A percentile compares a stretch with the other conserved stretches of the same genome.
Conservation (phyloP, 1,140 invertebrate genomes). For the Solen grandis region DNA sequence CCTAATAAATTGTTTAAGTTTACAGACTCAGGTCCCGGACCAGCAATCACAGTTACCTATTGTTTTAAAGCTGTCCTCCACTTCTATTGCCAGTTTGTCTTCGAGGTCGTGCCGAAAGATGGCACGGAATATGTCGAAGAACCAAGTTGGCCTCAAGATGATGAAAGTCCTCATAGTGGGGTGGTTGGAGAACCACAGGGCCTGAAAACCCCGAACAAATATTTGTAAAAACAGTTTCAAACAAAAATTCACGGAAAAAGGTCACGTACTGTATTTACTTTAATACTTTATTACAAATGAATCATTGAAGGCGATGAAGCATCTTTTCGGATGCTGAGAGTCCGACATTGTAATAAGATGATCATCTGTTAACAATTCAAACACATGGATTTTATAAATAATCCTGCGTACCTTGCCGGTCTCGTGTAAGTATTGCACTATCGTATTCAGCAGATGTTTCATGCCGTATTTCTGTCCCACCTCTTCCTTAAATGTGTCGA, state of each 20-base stretch:
- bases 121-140: constrained; percentile 74
- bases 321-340: no score
- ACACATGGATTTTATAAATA: no score
- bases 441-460: constrained; percentile 70
- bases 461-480: constrained; percentile 76
- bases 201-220: constrained; percentile 45
- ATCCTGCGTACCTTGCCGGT: constrained; percentile 70
- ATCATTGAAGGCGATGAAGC: no score
- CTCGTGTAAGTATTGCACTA: constrained; percentile 75
- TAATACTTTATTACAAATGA: no score
- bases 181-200: constrained; percentile 73
- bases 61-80: constrained; percentile 64
- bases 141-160: constrained; percentile 76
- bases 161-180: constrained; percentile 66
- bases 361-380: no score
- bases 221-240: background rate
- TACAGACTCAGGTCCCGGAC: no score
- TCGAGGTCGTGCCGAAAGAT: constrained; percentile 69
- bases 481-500: constrained; percentile 69
- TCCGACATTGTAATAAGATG: no score
- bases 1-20: no score
- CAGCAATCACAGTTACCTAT: constrained; percentile 57
- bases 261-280: no score
- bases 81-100: constrained; percentile 61
- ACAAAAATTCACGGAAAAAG: no score